Base-by-base conservation (phyloP, 2,113 vertebrate species). In the Entelurus aequoreus region DNA sequence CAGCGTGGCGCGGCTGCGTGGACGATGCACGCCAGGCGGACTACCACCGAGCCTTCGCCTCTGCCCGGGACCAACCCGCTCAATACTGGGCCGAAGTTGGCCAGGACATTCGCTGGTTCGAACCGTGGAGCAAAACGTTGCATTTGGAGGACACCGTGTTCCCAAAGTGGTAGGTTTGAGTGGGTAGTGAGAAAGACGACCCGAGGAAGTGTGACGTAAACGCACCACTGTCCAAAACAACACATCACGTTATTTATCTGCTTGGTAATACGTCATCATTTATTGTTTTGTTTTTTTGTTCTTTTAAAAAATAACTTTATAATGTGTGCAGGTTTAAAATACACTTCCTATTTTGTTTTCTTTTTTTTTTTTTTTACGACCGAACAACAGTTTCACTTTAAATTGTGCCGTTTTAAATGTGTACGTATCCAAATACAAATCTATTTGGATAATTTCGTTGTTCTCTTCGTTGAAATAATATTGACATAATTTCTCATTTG, bases 131-230 rank as follows among this genome's bases (percentile, higher is more conserved):
- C 1, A 73, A 82, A 74, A 87, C 86, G 13, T 28, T 93, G 78
- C 86, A 88, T 44, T 65, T 76, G 2, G 84, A 86, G 8, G 88
- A 91, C 48, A 80, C 84, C 1, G 77, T 90, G 35, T 91, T 90
- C 61, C 89, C 90, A 12, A 84, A 86, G 72, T 93, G 92, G 92
- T 92, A 86, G 75, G 86, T 81, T 11, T 9, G 5, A 28, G 10
- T 37, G 2, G n/a, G 12, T 8, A 36, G 19, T 2, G 1, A 8
- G 8, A 28, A 63, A 58, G 4, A 16, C 14, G 6, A 46, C 48
- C 15, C 57, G 13, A 8, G 55, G 55, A 35, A 11, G 4, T 47
- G 48, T 6, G 11, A 40, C 44, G 0, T 40, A 12, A 62, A 62
- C 28, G 48, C 48, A 51, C n/a, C 60, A 50, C n/a, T 8, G 19